phyloP scores from a whole-genome alignment of 53 echinoderm and acorn worm genomes.

The Zoroaster sp. region DNA sequence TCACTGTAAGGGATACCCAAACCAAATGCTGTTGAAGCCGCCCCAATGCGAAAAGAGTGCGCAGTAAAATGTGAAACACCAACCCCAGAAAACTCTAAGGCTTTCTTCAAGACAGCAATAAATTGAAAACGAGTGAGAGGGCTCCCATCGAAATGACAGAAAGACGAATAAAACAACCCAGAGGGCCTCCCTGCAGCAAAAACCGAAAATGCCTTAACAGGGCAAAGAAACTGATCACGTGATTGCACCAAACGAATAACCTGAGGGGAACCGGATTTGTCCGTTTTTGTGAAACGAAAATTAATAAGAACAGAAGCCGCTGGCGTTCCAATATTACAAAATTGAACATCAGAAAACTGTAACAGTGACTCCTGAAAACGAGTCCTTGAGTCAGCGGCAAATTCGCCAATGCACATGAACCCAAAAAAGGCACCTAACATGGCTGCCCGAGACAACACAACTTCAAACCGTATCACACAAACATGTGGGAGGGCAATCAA shows the following conservation, averaged over 20 bases:
- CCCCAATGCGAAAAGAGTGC: constrained; percentile 47
- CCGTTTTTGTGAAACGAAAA: constrained; percentile 1
- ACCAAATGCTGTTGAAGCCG: constrained; percentile 13
- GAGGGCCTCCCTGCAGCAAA: background rate
- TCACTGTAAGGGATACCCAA: background rate
- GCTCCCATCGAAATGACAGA: constrained; percentile 17
- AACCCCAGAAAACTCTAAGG: background rate
- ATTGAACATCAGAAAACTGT: background rate
- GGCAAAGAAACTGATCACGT: background rate
- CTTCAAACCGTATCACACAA: constrained; percentile 4
- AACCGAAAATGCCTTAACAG: background rate
- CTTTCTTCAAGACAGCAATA: background rate
- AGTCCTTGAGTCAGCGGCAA: no score
- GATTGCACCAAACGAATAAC: background rate
- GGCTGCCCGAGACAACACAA: background rate
- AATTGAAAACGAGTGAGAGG: constrained; percentile 25
- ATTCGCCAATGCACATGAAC: no score
- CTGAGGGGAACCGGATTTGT: background rate
- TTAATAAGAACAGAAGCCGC: background rate
- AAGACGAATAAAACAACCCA: background rate
- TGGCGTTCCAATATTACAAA: background rate
- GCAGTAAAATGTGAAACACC: background rate
- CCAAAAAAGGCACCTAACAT: background rate
- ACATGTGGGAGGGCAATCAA: background rate
- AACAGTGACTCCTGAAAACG: background rate